Base-by-base conservation (phyloP, 2,888 invertebrate genomes). In the Sinopyrophorus schimmeli region DNA sequence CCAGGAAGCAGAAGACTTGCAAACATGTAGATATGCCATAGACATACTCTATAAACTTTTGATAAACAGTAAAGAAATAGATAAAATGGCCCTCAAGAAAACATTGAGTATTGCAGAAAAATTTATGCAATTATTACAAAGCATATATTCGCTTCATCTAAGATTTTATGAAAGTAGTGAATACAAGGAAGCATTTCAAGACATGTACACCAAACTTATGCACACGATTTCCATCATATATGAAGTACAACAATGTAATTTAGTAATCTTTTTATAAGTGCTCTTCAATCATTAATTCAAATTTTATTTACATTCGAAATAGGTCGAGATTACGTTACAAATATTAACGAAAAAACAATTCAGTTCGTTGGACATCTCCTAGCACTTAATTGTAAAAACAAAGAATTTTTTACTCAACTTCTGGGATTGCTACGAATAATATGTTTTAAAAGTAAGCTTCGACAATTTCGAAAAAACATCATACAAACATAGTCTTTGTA, bases 381-480 rank as follows among this genome's bases (percentile, higher is more conserved):
- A n/a, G 26, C 30, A 3, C 3, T 24, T 3, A 20, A 35, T 7
- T 20, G 27, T 10, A 40, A 32, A 17, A 26, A 50, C 24, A 50
- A 50, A 24, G 38, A 26, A 21, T 23, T 50, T 9, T 15, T 23
- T n/a, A 14, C 9, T 7, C 20, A 40, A 6, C 18, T 60, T 34
- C 30, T 60, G 32, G 52, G 55, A 5, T 30, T 61, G 4, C 43
- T 60, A 12, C 60, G 59, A 54, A 32, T 55, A 18, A 18, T 62
- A 3, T 57, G 59, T 24, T 47, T 53, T 34, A 59, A 57, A 34
- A 56, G 61, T 62, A 53, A 51, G 60, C n/a, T n/a, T n/a, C n/a
- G n/a, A n/a, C n/a, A n/a, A n/a, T n/a, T n/a, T n/a, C n/a, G n/a
- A n/a, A n/a, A n/a, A n/a, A n/a, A n/a, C n/a, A n/a, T n/a, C n/a